These are phyloP conservation scores for Catagonus wagneri DNA, from an alignment of 2,113 vertebrate genomes.

Conservation along the genomic window DNA sequence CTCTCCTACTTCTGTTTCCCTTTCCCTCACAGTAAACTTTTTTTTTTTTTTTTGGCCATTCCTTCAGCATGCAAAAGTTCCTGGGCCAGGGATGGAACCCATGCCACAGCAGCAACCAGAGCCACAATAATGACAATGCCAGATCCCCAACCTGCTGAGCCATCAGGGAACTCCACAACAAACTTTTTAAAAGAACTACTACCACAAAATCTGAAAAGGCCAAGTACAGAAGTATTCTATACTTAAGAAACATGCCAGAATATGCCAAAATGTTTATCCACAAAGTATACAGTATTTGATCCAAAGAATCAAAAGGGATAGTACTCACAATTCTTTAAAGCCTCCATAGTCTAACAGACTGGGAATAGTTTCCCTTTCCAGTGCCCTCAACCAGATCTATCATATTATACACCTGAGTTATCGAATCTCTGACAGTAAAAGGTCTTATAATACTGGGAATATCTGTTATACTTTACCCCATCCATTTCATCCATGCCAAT, in stretches of 20 bases:
- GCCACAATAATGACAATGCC: too few relatives aligned
- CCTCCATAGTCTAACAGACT: neutral
- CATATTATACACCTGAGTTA: neutral
- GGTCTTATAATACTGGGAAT: neutral
- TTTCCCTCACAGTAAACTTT: neutral
- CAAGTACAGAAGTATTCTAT: neutral
- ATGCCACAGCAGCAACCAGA: too few relatives aligned
- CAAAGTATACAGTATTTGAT: neutral
- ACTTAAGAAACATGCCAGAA: neutral
- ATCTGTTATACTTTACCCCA: neutral
- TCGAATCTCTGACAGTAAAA: neutral
- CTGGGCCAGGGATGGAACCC: too few relatives aligned
- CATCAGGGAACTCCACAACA: too few relatives aligned
- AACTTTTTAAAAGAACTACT: neutral
- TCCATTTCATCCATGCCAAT: too few relatives aligned
- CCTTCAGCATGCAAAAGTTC: too few relatives aligned
- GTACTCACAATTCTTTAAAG: neutral
- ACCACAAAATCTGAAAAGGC: neutral
- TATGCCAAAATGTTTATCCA: neutral
- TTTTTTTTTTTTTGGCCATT: too few relatives aligned
- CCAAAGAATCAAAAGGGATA: neutral
- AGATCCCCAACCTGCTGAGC: too few relatives aligned
- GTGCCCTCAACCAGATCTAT: neutral
- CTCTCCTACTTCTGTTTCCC: neutral
- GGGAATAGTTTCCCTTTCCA: neutral